These are phyloP conservation scores for Momotus momota DNA, from an alignment of 2,797 vertebrate genomes.

Conservation along the genomic window DNA sequence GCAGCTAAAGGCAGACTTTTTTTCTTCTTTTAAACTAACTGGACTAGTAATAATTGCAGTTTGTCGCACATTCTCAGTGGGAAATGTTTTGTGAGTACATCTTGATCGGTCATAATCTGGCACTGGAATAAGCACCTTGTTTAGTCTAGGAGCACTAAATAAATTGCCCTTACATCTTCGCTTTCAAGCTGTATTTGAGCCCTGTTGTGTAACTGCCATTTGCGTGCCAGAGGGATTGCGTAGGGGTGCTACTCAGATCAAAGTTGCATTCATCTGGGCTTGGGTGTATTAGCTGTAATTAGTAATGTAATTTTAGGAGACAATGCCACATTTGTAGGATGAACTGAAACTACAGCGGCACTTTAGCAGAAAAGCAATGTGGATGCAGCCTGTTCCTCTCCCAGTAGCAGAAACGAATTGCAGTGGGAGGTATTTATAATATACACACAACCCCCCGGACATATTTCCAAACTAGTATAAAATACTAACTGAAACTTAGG, in stretches of 20 bases:
- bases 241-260: constrained; percentile 53
- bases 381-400: background rate
- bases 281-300: constrained; percentile 59
- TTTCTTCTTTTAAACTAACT: background rate
- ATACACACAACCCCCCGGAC: background rate
- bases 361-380: background rate
- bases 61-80: background rate
- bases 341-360: constrained; percentile 16
- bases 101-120: constrained; percentile 25
- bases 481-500: background rate
- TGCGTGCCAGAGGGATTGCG: constrained; percentile 57
- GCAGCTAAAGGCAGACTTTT: background rate
- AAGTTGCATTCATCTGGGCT: constrained; percentile 52
- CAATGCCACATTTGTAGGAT: constrained; percentile 48
- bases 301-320: constrained; percentile 60
- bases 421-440: background rate
- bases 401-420: constrained; percentile 11
- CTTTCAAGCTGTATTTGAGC: constrained; percentile 58
- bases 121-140: constrained; percentile 54
- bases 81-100: constrained; percentile 51
- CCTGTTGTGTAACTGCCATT: constrained; percentile 55
- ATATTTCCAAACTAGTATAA: background rate
- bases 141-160: constrained; percentile 52
- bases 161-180: constrained; percentile 51
- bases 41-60: constrained; percentile 43